Evolutionary conservation across 2,888 invertebrate genomes (phyloP), one percentile per base, ranked within the genome.

Genomic region (Oscheius sp.): DNA sequence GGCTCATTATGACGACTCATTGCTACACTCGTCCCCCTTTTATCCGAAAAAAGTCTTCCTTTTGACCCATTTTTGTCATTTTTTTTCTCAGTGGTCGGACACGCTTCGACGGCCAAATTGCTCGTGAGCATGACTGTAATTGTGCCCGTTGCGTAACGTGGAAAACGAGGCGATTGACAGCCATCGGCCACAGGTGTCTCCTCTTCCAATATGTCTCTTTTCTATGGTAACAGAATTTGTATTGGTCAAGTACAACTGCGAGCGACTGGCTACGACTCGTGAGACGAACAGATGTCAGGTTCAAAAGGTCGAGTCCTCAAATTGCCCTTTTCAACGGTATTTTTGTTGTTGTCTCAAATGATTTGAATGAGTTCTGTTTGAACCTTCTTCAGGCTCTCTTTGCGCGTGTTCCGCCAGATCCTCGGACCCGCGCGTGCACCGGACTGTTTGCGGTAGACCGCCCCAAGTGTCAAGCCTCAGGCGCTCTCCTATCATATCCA

Each of bases 401-500:
- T 27, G 52, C 29, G 66, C 52, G 66, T 66, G 66, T 66, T 66
- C 66, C 66, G 66, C 61, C 16, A 41, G 43, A 52, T 66, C 52
- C 66, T 66, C 55, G 18, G 55, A 49, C 46, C 52, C 35, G 66
- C 66, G 66, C 66, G 66, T 66, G 66, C 63, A 23, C n/a, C 27
- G 27, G 66, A 52, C 66, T 66, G 66, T 66, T 66, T 66, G 66
- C 66, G 49, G 66, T 66, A 52, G 52, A 21, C 66, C 66, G 23
- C 23, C 66, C 66, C 66, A 66, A 66, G 66, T 66, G 66, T 66
- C 66, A 66, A 66, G 66, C 64, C 64, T 46, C 66, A 66, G 66
- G 66, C 66, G 66, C 66, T 66, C 66, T 61, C 61, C 61, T 41
- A 66, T 66, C 66, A 66, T 66, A 66, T 66, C 66, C 66, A 35